Conservation (phyloP, 1,140 invertebrate genomes). For the Heliconius melpomene region DNA sequence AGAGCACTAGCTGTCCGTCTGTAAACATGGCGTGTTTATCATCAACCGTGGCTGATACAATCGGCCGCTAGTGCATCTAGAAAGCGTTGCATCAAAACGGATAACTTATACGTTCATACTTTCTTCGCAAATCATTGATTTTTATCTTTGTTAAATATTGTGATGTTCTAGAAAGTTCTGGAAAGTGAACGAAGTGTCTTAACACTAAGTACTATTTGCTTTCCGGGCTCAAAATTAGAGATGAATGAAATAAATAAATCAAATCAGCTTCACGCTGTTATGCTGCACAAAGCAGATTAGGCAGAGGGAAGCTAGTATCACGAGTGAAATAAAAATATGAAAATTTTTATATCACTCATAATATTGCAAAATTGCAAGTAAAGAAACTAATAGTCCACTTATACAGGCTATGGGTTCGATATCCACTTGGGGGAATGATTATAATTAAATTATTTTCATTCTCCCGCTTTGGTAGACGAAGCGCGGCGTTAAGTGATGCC, state of each 20-base stretch:
- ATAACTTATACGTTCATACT: not conserved
- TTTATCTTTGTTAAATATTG: conserved; percentile 7
- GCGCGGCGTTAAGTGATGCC: too few relatives aligned
- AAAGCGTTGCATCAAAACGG: conserved; percentile 7
- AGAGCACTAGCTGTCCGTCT: not conserved
- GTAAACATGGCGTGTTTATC: conserved; percentile 3
- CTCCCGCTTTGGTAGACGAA: too few relatives aligned
- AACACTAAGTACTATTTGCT: not conserved
- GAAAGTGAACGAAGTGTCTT: not conserved
- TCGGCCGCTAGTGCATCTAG: conserved; percentile 4
- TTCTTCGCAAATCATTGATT: conserved; percentile 1
- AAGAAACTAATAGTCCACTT: too few relatives aligned
- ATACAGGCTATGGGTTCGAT: not conserved
- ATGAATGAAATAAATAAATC: too few relatives aligned
- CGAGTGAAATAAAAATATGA: too few relatives aligned
- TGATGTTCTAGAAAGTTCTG: not conserved
- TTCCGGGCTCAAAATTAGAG: too few relatives aligned
- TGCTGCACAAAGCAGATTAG: too few relatives aligned
- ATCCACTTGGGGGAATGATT: not conserved
- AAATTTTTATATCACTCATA: too few relatives aligned
- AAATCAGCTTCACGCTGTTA: too few relatives aligned
- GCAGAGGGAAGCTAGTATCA: too few relatives aligned
- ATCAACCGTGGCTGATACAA: not conserved
- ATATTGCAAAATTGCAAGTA: too few relatives aligned
- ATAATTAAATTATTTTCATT: too few relatives aligned